Percentiles rank a stretch among this genome's conserved stretches.
Conservation (phyloP, 2,888 invertebrate species). For the Iselma pallidipennis region DNA sequence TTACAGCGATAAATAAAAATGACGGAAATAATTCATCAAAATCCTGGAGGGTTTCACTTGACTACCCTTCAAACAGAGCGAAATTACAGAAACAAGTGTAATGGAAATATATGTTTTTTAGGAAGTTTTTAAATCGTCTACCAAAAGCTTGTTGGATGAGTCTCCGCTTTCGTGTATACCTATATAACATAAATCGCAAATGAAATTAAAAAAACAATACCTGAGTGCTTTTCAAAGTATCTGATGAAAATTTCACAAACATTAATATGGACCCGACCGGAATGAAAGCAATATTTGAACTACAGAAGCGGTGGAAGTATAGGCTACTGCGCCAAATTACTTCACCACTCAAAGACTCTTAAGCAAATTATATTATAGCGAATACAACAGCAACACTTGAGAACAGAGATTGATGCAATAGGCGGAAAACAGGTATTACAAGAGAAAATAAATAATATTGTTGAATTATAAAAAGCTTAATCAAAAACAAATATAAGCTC, state of each 20-base stretch:
- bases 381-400: background rate
- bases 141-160: too few species aligned
- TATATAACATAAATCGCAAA: constrained; percentile 22
- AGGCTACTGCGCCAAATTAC: background rate
- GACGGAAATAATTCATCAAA: constrained; percentile 32
- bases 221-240: constrained; percentile 12
- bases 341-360: background rate
- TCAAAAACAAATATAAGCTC: too few species aligned
- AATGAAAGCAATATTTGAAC: background rate
- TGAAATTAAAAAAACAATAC: constrained; percentile 21
- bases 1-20: constrained; percentile 15
- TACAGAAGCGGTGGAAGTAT: background rate
- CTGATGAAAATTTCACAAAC: constrained; percentile 27
- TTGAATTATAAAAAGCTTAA: too few species aligned
- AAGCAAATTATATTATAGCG: background rate
- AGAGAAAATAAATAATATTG: background rate
- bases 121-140: constrained; percentile 32
- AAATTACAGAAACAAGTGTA: constrained; percentile 35
- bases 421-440: background rate
- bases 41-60: constrained; percentile 29
- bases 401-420: background rate
- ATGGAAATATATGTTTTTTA: constrained; percentile 35
- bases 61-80: constrained; percentile 31
- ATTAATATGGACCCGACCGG: constrained; percentile 29
- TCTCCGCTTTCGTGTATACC: constrained; percentile 20